Evolutionary conservation across 64 coral and sea anemone species (phyloP).

Genomic region (Dendrophyllia cribrosa): DNA sequence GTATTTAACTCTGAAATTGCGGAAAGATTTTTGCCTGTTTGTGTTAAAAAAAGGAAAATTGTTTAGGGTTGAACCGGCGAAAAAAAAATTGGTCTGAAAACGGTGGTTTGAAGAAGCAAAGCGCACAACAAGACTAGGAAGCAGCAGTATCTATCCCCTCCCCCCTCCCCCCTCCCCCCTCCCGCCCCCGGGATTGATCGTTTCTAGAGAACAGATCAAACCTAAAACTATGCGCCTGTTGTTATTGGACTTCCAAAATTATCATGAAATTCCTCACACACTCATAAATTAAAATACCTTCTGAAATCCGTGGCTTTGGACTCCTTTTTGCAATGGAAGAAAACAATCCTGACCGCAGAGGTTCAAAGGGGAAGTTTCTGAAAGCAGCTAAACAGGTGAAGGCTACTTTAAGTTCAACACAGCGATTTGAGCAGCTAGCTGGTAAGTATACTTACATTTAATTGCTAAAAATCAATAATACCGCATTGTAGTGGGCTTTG

Average conservation of each 20-base stretch:
- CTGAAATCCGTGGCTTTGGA: not conserved
- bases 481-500: no score
- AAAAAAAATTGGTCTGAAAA: no score
- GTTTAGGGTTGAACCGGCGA: no score
- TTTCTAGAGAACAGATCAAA: not conserved
- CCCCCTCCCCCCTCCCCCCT: no score
- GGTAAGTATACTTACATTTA: not conserved
- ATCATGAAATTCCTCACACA: not conserved
- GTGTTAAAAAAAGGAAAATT: no score
- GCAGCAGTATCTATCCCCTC: no score
- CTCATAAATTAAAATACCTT: not conserved
- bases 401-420: not conserved
- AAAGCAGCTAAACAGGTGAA: not conserved
- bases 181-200: not conserved
- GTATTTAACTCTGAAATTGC: no score
- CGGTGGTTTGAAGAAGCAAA: no score
- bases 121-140: no score
- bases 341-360: not conserved
- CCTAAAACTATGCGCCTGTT: not conserved
- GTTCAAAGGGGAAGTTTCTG: not conserved
- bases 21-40: no score
- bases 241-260: not conserved
- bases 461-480: no score
- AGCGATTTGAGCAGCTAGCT: not conserved
- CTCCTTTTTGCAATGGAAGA: not conserved